Conservation (phyloP, 2,113 vertebrate species). For the Chloropsis cyanopogon region DNA sequence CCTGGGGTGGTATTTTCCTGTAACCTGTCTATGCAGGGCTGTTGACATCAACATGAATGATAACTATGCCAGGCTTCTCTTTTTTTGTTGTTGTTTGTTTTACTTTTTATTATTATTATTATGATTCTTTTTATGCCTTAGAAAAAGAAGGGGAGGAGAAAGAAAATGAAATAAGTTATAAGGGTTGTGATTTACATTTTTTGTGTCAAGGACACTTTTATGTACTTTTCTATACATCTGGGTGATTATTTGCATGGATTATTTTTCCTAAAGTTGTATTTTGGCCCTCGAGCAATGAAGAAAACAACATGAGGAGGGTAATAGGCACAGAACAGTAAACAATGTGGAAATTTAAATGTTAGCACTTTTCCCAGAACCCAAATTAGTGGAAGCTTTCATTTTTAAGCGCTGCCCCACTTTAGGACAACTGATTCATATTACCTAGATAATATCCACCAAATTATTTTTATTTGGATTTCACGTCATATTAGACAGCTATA, state of each 20-base stretch:
- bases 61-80: conserved; percentile 43
- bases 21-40: conserved; percentile 73
- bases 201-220: conserved; percentile 50
- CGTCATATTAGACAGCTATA: not conserved
- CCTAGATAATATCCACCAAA: not conserved
- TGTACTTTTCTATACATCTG: conserved; percentile 8
- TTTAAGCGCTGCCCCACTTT: not conserved
- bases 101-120: not conserved
- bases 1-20: conserved; percentile 72
- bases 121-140: conserved; percentile 9
- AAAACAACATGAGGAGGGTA: not conserved
- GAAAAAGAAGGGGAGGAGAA: not conserved
- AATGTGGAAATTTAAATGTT: not conserved
- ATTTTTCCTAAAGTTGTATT: conserved; percentile 22
- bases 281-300: not conserved
- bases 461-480: not conserved
- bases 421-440: not conserved
- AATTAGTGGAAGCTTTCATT: not conserved
- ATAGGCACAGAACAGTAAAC: not conserved
- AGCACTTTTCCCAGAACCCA: not conserved
- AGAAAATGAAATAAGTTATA: not conserved
- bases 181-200: conserved; percentile 39
- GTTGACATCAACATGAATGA: conserved; percentile 75
- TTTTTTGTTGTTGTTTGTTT: not conserved
- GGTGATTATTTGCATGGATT: conserved; percentile 29